Percentiles rank a stretch among this genome's conserved stretches.
These are phyloP conservation scores for Drosophila affinis DNA, from an alignment of 2,888 invertebrate genomes.

Conservation along the genomic window DNA sequence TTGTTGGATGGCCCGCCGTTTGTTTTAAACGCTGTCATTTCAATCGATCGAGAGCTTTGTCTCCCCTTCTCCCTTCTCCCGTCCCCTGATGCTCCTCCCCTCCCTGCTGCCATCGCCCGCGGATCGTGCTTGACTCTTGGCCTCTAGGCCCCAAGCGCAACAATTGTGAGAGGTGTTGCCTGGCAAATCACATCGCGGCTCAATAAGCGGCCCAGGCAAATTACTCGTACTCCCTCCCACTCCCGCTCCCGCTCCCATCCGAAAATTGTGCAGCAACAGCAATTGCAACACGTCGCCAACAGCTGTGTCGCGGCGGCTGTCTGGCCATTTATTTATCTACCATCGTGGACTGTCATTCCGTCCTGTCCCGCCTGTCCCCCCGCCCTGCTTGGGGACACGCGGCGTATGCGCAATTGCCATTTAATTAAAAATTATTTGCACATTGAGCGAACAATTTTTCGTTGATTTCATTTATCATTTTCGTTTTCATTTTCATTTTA, in stretches of 20 bases:
- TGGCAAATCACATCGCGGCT: conserved; percentile 68
- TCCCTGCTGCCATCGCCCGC: background rate
- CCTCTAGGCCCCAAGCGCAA: conserved; percentile 53
- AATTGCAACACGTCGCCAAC: conserved; percentile 67
- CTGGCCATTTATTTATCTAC: conserved; percentile 59
- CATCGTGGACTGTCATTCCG: conserved; percentile 40
- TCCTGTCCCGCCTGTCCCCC: background rate
- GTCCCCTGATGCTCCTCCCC: no score
- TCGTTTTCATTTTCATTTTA: conserved; percentile 33
- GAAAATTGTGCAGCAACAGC: conserved; percentile 25
- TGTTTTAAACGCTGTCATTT: conserved; percentile 69
- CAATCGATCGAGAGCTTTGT: conserved; percentile 50
- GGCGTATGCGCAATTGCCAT: conserved; percentile 77
- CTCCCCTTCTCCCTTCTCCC: background rate
- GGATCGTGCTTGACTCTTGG: conserved; percentile 72
- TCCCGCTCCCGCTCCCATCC: background rate
- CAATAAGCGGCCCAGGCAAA: conserved; percentile 65
- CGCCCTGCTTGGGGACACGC: conserved; percentile 48
- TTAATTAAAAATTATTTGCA: conserved; percentile 77
- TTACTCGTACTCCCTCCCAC: conserved; percentile 36
- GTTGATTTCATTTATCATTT: conserved; percentile 44
- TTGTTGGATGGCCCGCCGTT: conserved; percentile 67
- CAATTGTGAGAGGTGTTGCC: conserved; percentile 69
- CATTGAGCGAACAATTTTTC: conserved; percentile 53
- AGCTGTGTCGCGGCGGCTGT: conserved; percentile 72